phyloP scores from a whole-genome alignment of 2,113 vertebrate genomes.

The Pseudopodoces humilis region DNA sequence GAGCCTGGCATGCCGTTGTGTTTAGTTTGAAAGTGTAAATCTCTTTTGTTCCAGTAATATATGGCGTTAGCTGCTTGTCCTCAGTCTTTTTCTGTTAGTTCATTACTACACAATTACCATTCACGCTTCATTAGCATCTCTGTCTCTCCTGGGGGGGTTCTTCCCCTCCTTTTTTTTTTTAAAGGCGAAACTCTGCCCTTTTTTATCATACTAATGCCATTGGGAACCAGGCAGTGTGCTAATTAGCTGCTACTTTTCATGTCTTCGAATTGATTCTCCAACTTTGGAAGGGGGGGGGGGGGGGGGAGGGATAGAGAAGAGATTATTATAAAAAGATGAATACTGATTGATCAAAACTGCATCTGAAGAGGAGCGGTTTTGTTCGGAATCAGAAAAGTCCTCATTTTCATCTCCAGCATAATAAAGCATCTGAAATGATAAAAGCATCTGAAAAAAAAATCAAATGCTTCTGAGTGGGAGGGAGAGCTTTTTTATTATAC shows the following conservation, averaged over 20 bases:
- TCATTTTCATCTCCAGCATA: conserved; percentile 61
- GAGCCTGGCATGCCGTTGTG: conserved; percentile 91
- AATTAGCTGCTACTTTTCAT: conserved; percentile 95
- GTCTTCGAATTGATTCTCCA: conserved; percentile 78
- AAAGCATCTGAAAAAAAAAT: background rate
- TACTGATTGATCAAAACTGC: conserved; percentile 69
- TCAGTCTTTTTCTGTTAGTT: conserved; percentile 98
- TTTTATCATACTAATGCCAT: conserved; percentile 90
- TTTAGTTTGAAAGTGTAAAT: conserved; percentile 99
- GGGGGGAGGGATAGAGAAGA: conserved; percentile 16
- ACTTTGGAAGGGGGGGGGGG: background rate
- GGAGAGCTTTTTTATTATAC: conserved; percentile 38
- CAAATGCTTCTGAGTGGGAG: conserved; percentile 19
- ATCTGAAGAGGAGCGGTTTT: conserved; percentile 49
- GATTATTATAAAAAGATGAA: conserved; percentile 78
- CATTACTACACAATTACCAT: conserved; percentile 99
- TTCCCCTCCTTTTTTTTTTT: conserved; percentile 11
- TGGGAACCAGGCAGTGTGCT: conserved; percentile 90
- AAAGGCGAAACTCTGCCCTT: conserved; percentile 80
- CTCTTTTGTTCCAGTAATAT: conserved; percentile 97
- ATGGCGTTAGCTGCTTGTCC: conserved; percentile 95
- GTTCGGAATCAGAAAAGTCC: conserved; percentile 38
- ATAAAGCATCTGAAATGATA: conserved; percentile 28
- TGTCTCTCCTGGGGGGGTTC: conserved; percentile 82
- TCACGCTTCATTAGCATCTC: conserved; percentile 98